phyloP scores from a whole-genome alignment of 2,797 vertebrate species.

The Rallus crepitans region DNA sequence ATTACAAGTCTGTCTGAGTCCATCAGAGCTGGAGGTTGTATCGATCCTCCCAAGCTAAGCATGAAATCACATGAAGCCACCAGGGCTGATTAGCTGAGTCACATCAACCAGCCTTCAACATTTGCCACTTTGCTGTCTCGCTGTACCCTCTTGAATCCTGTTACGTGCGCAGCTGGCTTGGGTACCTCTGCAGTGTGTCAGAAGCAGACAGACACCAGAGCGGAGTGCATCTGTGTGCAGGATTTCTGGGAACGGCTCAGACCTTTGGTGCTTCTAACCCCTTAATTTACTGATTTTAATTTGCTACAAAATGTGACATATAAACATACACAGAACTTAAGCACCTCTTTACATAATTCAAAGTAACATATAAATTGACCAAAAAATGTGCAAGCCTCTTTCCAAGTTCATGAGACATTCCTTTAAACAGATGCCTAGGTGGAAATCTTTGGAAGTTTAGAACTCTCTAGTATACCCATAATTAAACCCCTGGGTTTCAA shows the following conservation, averaged over 20 bases:
- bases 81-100: neutral
- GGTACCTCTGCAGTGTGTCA: neutral
- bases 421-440: neutral
- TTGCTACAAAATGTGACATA: neutral
- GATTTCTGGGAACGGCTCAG: neutral
- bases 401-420: neutral
- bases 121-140: neutral
- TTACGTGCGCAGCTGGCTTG: rapidly evolving
- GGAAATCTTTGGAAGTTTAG: neutral
- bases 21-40: neutral
- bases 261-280: neutral
- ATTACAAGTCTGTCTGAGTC: neutral
- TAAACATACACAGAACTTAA: neutral
- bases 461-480: neutral
- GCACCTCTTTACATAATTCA: neutral
- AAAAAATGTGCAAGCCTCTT: neutral
- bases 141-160: neutral
- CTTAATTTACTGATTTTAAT: neutral
- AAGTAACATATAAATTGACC: neutral
- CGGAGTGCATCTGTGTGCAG: neutral
- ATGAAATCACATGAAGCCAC: neutral
- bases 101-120: neutral
- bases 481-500: neutral
- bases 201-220: neutral
- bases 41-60: neutral